Percentiles rank a stretch among this genome's conserved stretches.
Conservation (phyloP, 2,113 vertebrate species). For the Emberiza fucata region DNA sequence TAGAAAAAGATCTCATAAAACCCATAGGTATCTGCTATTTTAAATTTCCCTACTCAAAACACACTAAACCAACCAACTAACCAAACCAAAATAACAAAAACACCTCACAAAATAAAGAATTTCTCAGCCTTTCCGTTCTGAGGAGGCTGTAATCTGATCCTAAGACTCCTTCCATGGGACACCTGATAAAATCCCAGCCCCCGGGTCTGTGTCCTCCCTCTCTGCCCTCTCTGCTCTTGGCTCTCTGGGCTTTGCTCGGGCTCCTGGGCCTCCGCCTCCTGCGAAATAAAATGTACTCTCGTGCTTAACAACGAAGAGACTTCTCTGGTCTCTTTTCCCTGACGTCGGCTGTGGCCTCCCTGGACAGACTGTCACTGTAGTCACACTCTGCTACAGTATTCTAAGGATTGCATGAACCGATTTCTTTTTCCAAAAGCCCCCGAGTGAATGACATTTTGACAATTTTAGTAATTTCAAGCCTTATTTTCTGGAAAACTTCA, state of each 20-base stretch:
- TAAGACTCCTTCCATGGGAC: too few relatives aligned
- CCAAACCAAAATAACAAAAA: not conserved
- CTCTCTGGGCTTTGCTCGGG: too few relatives aligned
- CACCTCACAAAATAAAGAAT: not conserved
- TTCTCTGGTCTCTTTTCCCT: too few relatives aligned
- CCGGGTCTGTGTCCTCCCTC: too few relatives aligned
- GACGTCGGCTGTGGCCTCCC: too few relatives aligned
- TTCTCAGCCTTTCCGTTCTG: not conserved
- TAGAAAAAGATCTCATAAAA: not conserved
- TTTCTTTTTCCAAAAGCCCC: not conserved
- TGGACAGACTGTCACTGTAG: too few relatives aligned
- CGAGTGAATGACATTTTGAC: fast-evolving
- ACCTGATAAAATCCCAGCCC: too few relatives aligned
- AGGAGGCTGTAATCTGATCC: too few relatives aligned
- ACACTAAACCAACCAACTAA: not conserved
- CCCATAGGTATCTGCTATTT: not conserved
- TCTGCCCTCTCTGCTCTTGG: too few relatives aligned
- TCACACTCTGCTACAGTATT: not conserved
- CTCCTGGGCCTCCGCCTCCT: too few relatives aligned
- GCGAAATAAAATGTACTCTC: too few relatives aligned
- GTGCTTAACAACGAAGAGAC: too few relatives aligned
- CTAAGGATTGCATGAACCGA: not conserved
- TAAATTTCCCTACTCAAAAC: not conserved
- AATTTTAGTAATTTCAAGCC: not conserved
- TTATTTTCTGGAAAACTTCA: not conserved